A percentile compares a stretch with the other conserved stretches of the same genome.
Conservation (phyloP, 2,113 vertebrate genomes). For the Carettochelys insculpta region DNA sequence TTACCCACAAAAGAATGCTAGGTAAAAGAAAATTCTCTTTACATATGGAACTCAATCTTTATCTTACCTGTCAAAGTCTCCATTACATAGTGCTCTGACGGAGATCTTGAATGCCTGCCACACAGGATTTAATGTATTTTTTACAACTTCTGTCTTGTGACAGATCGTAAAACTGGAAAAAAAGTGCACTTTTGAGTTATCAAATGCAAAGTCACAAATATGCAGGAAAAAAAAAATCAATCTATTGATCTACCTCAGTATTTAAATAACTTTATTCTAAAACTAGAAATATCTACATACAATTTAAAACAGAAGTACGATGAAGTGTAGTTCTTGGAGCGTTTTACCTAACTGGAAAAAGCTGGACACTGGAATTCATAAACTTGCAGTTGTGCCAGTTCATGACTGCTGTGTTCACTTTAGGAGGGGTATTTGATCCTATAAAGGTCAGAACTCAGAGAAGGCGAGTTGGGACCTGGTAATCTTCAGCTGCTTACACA, state of each 20-base stretch:
- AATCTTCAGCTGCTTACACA: not conserved
- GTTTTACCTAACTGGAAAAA: not conserved
- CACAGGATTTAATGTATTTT: conserved; percentile 92
- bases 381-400: not conserved
- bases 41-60: not conserved
- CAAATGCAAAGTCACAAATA: not conserved
- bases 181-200: not conserved
- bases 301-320: not conserved
- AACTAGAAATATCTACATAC: not conserved
- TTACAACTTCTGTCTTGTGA: conserved; percentile 93
- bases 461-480: not conserved
- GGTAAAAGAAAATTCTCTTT: rapidly evolving
- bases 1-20: not conserved
- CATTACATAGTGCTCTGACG: conserved; percentile 91
- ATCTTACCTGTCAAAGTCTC: conserved; percentile 89
- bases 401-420: not conserved
- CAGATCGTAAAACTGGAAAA: conserved; percentile 89
- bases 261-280: not conserved
- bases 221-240: not conserved
- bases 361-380: not conserved
- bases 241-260: not conserved
- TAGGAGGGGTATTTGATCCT: not conserved
- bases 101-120: conserved; percentile 95
- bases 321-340: not conserved
- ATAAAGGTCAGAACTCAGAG: not conserved